Percentiles rank a stretch among this genome's conserved stretches.
These are phyloP conservation scores for Euphydryas editha DNA, from an alignment of 2,888 invertebrate species.

Conservation along the genomic window DNA sequence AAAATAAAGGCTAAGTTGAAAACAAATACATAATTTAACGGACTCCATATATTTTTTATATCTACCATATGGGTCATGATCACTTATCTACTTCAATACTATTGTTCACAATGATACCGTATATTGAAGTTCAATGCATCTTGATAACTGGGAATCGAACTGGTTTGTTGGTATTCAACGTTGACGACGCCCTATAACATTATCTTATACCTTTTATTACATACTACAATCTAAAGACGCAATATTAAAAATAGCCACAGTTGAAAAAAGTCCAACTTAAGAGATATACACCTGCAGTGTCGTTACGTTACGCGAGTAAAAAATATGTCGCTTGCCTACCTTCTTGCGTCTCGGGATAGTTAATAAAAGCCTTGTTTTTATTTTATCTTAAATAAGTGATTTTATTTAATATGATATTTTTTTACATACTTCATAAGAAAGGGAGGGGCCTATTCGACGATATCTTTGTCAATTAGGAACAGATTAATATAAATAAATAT, in stretches of 20 bases:
- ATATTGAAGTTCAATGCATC: constrained; percentile 47
- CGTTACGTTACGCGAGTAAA: constrained; percentile 11
- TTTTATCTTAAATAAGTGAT: not conserved
- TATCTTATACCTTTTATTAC: constrained; percentile 40
- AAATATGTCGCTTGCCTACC: constrained; percentile 17
- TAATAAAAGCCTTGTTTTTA: not conserved
- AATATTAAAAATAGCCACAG: constrained; percentile 35
- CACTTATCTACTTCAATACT: constrained; percentile 18
- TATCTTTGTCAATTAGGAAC: too few relatives aligned
- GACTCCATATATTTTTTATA: not conserved
- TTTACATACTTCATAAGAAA: too few relatives aligned
- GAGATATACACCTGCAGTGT: constrained; percentile 24
- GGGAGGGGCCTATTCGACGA: too few relatives aligned
- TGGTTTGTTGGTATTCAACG: constrained; percentile 52
- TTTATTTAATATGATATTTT: not conserved
- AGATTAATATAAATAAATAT: too few relatives aligned
- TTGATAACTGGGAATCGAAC: constrained; percentile 53
- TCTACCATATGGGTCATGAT: constrained; percentile 17
- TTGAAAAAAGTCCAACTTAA: constrained; percentile 35
- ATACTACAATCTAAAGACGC: constrained; percentile 23
- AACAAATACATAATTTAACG: not conserved
- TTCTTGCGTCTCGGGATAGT: constrained; percentile 1
- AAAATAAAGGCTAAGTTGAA: not conserved
- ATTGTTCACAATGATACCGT: constrained; percentile 36
- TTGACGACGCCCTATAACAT: constrained; percentile 43